Evolutionary conservation across 2,113 vertebrate species (phyloP).

Genomic region (Accipiter cooperii): DNA sequence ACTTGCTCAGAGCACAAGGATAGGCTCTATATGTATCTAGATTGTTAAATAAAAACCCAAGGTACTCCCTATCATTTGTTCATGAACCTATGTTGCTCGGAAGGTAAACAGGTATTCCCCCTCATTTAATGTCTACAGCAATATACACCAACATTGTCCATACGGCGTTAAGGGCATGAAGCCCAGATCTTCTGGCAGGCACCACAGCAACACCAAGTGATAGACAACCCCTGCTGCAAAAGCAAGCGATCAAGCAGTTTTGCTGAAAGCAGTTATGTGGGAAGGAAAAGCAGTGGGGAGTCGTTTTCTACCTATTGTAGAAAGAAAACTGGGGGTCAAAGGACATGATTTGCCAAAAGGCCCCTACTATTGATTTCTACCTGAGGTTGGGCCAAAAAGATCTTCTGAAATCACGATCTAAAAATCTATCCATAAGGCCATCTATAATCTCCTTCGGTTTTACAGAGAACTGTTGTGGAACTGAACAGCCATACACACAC

Average conservation of each 20-base stretch:
- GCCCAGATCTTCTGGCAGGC: not conserved
- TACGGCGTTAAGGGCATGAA: not conserved
- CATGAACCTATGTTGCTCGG: not conserved
- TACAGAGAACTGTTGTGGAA: not conserved
- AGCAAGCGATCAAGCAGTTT: not conserved
- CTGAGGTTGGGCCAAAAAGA: not conserved
- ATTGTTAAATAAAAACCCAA: not conserved
- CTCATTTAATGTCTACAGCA: not conserved
- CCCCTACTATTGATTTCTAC: not conserved
- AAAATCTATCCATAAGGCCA: not conserved
- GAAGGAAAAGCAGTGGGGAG: not conserved
- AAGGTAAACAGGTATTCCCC: not conserved
- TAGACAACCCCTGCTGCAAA: not conserved
- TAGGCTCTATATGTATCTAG: not conserved
- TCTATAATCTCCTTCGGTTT: not conserved
- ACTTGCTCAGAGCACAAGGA: not conserved
- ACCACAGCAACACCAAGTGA: not conserved
- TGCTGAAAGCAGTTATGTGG: not conserved
- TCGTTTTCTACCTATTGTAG: not conserved
- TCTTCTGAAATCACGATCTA: not conserved
- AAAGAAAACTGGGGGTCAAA: not conserved
- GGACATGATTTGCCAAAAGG: not conserved
- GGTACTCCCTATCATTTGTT: not conserved
- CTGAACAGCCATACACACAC: not conserved
- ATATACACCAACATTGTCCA: not conserved